Conservation (phyloP, 2,797 vertebrate genomes). For the Tokudaia tokunoshimensis region DNA sequence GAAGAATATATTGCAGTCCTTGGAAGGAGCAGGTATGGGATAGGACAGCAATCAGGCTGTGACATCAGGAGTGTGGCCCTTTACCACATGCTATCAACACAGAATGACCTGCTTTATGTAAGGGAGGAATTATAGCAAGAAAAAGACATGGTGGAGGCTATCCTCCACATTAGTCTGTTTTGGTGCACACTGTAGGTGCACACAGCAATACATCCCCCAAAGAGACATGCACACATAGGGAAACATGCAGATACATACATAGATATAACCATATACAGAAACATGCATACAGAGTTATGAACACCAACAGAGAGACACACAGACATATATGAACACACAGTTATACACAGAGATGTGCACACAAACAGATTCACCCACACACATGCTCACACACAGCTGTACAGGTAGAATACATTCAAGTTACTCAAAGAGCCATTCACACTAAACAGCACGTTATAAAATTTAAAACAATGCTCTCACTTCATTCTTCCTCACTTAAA, state of each 20-base stretch:
- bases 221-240: background rate
- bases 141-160: background rate
- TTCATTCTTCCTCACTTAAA: background rate
- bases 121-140: background rate
- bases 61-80: background rate
- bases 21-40: background rate
- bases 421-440: background rate
- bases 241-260: background rate
- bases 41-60: background rate
- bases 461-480: background rate
- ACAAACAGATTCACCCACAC: background rate
- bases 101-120: background rate
- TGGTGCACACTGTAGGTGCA: background rate
- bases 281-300: too few relatives aligned
- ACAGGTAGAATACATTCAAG: background rate
- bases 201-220: background rate
- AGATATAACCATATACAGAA: background rate
- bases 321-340: background rate
- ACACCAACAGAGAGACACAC: background rate
- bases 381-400: background rate
- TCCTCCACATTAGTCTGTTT: background rate
- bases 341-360: background rate
- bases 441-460: background rate
- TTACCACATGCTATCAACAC: background rate
- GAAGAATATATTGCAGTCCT: background rate